Evolutionary conservation across 2,888 invertebrate species (phyloP).

Genomic region (Proisotoma minuta): DNA sequence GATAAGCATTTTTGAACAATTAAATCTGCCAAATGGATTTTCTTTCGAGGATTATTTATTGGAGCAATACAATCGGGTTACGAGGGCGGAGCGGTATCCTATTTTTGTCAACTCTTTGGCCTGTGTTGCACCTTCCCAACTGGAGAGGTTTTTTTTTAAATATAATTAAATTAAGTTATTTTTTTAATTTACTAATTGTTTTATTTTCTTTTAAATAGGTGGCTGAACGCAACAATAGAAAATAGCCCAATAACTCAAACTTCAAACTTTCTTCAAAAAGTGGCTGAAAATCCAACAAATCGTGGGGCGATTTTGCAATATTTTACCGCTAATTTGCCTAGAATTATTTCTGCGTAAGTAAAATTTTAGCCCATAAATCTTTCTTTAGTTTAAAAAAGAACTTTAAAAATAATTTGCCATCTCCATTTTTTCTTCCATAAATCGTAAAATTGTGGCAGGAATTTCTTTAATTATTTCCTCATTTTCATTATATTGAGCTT

Average conservation of each 20-base stretch:
- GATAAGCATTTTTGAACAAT: not conserved
- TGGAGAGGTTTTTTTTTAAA: not conserved
- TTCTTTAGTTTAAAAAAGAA: no score
- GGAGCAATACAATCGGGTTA: not conserved
- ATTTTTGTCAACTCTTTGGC: slow-evolving; percentile 10
- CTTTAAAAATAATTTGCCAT: no score
- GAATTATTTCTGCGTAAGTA: slow-evolving; percentile 2
- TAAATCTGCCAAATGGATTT: not conserved
- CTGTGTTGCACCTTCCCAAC: not conserved
- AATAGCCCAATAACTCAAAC: not conserved
- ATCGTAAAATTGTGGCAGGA: no score
- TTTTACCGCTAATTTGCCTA: not conserved
- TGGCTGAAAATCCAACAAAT: not conserved
- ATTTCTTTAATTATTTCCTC: no score
- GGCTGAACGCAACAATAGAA: not conserved
- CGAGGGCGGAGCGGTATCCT: not conserved
- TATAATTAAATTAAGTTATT: no score
- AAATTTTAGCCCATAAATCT: no score
- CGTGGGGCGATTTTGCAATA: not conserved
- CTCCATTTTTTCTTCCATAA: no score
- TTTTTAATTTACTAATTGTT: no score
- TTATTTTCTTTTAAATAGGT: slow-evolving; percentile 3
- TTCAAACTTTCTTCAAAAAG: not conserved
- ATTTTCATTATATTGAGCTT: no score
- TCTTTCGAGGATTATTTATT: not conserved